Conservation (phyloP, 2,113 vertebrate genomes). For the Dromaius novaehollandiae region DNA sequence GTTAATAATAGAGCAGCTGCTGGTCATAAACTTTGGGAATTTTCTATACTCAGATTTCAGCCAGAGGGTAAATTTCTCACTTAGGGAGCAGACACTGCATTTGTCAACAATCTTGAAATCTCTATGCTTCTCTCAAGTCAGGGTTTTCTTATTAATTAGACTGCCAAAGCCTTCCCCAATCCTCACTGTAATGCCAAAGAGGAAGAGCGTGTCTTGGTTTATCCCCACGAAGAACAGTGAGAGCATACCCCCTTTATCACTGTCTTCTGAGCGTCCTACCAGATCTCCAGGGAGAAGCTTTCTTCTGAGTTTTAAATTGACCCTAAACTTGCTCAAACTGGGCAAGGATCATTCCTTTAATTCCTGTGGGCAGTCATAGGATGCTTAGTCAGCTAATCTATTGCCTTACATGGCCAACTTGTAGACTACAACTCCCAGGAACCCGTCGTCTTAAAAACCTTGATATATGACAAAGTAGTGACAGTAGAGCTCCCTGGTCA, state of each 20-base stretch:
- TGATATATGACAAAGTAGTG: not conserved
- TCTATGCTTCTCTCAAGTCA: not conserved
- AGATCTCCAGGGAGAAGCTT: not conserved
- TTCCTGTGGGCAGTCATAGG: not conserved
- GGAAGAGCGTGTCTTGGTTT: not conserved
- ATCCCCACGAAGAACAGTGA: not conserved
- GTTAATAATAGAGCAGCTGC: slow-evolving; percentile 9
- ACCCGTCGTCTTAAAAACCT: not conserved
- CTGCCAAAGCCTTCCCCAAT: not conserved
- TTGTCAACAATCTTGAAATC: not conserved
- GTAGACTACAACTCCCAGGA: not conserved
- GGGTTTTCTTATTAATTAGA: not conserved
- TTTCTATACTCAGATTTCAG: not conserved
- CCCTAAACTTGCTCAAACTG: not conserved
- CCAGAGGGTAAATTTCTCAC: not conserved
- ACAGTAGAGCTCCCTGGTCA: not conserved
- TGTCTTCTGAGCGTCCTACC: not conserved
- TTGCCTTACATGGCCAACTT: not conserved
- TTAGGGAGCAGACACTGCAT: not conserved
- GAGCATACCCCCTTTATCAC: fast-evolving
- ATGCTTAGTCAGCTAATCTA: not conserved
- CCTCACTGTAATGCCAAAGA: not conserved
- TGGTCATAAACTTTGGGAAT: not conserved
- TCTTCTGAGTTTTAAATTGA: not conserved
- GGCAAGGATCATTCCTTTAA: not conserved